Evolutionary conservation across 1,140 invertebrate genomes (phyloP), one percentile per base, ranked within the genome.

Genomic region (Aethina tumida): DNA sequence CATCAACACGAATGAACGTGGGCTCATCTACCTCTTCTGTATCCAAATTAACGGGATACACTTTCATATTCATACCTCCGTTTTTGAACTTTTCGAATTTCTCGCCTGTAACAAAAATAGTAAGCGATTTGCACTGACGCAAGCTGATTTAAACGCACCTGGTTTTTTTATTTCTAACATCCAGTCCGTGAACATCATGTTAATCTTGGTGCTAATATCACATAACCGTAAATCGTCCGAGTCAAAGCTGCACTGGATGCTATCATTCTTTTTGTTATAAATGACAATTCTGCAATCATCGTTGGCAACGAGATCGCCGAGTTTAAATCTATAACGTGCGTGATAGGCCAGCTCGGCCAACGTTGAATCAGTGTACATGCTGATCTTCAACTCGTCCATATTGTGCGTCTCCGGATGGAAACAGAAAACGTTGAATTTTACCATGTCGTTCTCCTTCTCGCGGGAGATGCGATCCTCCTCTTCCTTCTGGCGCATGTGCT

Each of bases 221-320:
- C 68, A 6, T 59, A 61, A 43, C 77, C 68, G 31, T 57, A 45
- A 66, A 4, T 74, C 65, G 8, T 75, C 74, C 27, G 67, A 58
- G 3, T 84, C 79, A 50, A 81, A 81, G 27, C 78, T 84, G 38
- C 71, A 69, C 44, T 84, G 74, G n/a, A 88, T 75, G 2, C 70
- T 65, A 39, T 82, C 78, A 40, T 71, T 67, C 12, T 67, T 60
- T 18, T 73, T 68, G 54, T 86, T 75, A 52, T 83, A 89, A 37
- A 67, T 74, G 2, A 88, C 81, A 12, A 90, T 62, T 2, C 84
- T 74, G 51, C 81, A 84, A 38, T 77, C 74, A 20, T 78, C 69
- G 1, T 76, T 35, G 7, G 74, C 68, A 4, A 79, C 69, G 39
- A 72, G 47, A 7, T 62, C 63, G 18, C 76, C 68, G 16, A 85